phyloP scores from a whole-genome alignment of 64 coral and sea anemone species.

The Stichodactyla mertensii region DNA sequence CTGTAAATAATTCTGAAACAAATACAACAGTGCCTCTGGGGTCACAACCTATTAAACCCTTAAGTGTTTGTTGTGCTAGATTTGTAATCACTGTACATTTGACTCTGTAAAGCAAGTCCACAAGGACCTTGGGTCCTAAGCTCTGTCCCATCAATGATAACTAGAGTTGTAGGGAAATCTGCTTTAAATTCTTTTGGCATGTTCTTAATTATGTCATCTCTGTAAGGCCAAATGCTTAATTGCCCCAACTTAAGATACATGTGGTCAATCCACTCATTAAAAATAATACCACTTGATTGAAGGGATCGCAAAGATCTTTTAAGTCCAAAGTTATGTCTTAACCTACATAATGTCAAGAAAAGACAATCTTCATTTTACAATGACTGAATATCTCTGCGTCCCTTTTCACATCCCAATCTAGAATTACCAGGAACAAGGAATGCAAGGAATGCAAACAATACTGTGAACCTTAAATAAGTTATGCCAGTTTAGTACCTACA shows the following conservation, averaged over 20 bases:
- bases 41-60: conserved; percentile 37
- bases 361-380: conserved; percentile 33
- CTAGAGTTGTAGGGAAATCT: conserved; percentile 31
- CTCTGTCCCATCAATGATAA: conserved; percentile 37
- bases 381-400: conserved; percentile 3
- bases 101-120: conserved; percentile 31
- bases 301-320: conserved; percentile 19
- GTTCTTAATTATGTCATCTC: conserved; percentile 37
- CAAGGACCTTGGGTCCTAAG: conserved; percentile 24
- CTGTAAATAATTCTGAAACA: conserved; percentile 44
- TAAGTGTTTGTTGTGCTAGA: conserved; percentile 37
- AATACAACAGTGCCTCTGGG: conserved; percentile 17
- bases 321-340: conserved; percentile 30
- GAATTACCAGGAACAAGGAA: conserved; percentile 13
- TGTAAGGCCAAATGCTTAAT: conserved; percentile 28
- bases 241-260: conserved; percentile 35
- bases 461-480: conserved; percentile 12
- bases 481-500: conserved; percentile 16
- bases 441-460: conserved; percentile 22
- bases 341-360: conserved; percentile 30
- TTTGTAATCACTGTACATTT: conserved; percentile 40
- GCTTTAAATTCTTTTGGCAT: conserved; percentile 41
- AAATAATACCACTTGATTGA: conserved; percentile 5
- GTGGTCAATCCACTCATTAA: conserved; percentile 21
- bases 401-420: conserved; percentile 5